Percentiles rank a stretch among this genome's conserved stretches.
Conservation (phyloP, 35 echinoderm and acorn worm species). For the Strongylocentrotus purpuratus region DNA sequence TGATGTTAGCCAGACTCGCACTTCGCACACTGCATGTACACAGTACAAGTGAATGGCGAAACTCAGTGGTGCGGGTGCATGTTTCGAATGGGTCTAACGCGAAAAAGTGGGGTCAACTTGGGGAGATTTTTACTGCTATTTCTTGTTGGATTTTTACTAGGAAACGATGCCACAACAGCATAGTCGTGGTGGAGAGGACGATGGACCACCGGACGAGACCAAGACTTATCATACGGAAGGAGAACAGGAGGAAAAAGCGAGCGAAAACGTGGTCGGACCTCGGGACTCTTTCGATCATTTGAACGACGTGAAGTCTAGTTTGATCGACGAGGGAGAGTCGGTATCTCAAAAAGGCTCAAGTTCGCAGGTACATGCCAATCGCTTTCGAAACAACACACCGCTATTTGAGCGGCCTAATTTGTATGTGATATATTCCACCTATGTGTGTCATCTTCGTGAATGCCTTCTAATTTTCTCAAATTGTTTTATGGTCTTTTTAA, state of each 20-base stretch:
- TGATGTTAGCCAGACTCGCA: slow-evolving; percentile 76
- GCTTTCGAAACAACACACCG: background rate
- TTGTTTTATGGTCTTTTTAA: slow-evolving; percentile 40
- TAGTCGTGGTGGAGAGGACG: slow-evolving; percentile 75
- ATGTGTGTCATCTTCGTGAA: slow-evolving; percentile 13
- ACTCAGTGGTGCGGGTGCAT: slow-evolving; percentile 67
- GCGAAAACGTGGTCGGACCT: slow-evolving; percentile 68
- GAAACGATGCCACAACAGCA: slow-evolving; percentile 74
- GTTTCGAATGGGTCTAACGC: slow-evolving; percentile 56
- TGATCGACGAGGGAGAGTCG: slow-evolving; percentile 65
- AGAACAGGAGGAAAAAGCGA: slow-evolving; percentile 77
- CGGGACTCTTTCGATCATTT: slow-evolving; percentile 76
- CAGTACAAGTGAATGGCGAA: slow-evolving; percentile 71
- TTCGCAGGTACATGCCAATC: slow-evolving; percentile 67
- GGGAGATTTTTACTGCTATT: slow-evolving; percentile 71
- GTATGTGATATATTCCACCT: slow-evolving; percentile 2
- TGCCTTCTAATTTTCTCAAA: slow-evolving; percentile 29
- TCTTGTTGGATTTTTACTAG: slow-evolving; percentile 74
- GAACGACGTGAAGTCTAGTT: slow-evolving; percentile 71
- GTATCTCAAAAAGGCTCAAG: slow-evolving; percentile 54
- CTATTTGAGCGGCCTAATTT: background rate
- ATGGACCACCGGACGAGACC: slow-evolving; percentile 72
- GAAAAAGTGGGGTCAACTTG: slow-evolving; percentile 82
- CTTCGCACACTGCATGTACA: slow-evolving; percentile 68
- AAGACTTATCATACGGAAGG: slow-evolving; percentile 78